These are phyloP conservation scores for Glaucomys volans DNA, from an alignment of 2,113 vertebrate genomes.

Conservation along the genomic window DNA sequence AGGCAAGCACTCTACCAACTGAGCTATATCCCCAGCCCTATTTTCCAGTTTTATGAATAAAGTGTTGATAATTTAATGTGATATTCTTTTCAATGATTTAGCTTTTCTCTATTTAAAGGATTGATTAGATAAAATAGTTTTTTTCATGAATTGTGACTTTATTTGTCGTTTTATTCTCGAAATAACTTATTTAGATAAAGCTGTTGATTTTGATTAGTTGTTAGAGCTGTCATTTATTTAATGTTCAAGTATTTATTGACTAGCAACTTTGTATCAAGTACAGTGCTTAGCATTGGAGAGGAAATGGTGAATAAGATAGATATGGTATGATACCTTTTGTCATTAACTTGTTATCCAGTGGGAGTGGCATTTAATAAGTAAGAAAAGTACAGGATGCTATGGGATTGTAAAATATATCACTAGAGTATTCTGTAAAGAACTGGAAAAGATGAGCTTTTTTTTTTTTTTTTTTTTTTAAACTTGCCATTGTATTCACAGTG, in stretches of 20 bases:
- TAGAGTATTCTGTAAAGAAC: conserved; percentile 1
- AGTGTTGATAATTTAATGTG: conserved; percentile 10
- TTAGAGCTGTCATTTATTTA: conserved; percentile 38
- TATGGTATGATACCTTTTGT: background rate
- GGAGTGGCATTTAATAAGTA: background rate
- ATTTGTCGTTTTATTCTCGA: conserved; percentile 51
- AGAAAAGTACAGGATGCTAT: background rate
- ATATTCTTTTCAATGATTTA: conserved; percentile 38
- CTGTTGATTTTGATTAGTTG: conserved; percentile 35
- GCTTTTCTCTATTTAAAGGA: conserved; percentile 40
- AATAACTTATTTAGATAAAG: conserved; percentile 42
- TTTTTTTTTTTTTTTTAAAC: background rate
- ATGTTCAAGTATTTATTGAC: conserved; percentile 32
- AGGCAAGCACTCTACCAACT: too few species aligned
- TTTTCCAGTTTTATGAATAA: conserved; percentile 39
- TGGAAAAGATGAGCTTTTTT: background rate
- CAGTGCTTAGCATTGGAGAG: background rate
- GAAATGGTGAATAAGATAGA: background rate
- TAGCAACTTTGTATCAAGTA: background rate
- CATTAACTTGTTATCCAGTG: background rate
- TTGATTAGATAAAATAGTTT: background rate
- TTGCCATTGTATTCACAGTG: conserved; percentile 3
- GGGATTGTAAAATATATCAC: background rate
- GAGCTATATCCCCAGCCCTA: too few species aligned
- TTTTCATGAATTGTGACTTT: conserved; percentile 44